A percentile compares a stretch with the other conserved stretches of the same genome.
These are phyloP conservation scores for Cosmia trapezina DNA, from an alignment of 2,888 invertebrate genomes.

Conservation along the genomic window DNA sequence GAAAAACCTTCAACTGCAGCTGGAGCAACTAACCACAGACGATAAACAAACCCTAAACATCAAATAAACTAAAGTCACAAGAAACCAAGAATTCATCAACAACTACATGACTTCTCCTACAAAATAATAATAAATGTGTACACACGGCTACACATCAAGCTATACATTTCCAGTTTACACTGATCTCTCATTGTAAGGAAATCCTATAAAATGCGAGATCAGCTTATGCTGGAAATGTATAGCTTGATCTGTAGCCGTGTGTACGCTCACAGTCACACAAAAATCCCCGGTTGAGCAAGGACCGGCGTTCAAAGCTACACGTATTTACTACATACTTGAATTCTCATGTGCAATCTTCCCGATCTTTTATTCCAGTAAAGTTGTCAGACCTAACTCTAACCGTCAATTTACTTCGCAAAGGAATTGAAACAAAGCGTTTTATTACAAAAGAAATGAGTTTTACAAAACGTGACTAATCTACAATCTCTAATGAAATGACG, in stretches of 20 bases:
- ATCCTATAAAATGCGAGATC: no score
- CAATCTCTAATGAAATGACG: constrained; percentile 42
- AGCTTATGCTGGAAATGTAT: no score
- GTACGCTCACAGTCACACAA: not conserved
- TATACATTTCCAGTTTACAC: no score
- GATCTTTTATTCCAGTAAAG: constrained; percentile 26
- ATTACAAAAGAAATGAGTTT: constrained; percentile 38
- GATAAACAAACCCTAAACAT: no score
- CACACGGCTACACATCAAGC: no score
- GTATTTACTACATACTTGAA: constrained; percentile 18
- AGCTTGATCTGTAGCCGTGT: no score
- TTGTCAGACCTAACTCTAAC: constrained; percentile 59
- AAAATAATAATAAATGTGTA: constrained; percentile 7
- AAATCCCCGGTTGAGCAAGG: constrained; percentile 9
- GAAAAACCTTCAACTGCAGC: no score
- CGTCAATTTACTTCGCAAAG: constrained; percentile 56
- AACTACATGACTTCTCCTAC: not conserved
- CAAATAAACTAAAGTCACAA: not conserved
- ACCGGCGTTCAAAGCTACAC: constrained; percentile 8
- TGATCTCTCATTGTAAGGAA: no score
- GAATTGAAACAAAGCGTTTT: constrained; percentile 49
- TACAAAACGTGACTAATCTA: constrained; percentile 55
- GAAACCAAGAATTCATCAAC: not conserved
- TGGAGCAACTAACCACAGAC: no score
- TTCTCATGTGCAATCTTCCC: constrained; percentile 25